Base-by-base conservation (phyloP, 2,113 vertebrate genomes). In the Oncorhynchus gorbuscha region DNA sequence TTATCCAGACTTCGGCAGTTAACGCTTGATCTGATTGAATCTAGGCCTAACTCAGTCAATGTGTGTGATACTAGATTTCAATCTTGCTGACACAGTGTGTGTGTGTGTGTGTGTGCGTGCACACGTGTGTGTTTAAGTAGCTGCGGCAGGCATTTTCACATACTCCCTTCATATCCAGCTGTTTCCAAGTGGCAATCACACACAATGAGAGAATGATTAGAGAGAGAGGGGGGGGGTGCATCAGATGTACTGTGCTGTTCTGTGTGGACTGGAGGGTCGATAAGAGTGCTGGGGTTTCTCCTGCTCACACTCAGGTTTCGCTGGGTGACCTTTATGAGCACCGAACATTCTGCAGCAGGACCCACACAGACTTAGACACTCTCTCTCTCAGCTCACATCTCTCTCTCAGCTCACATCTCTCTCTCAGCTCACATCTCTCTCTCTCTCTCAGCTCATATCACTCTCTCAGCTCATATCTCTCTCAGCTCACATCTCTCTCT, bases 261-360 rank as follows among this genome's bases (percentile, higher is more conserved):
- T 79, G 49, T 79, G 80, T 30, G 51, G 68, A 74, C 39, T 45
- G 39, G 39, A 69, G 76, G 89, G 83, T 92, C 88, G 90, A 93
- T 93, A 86, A 30, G 79, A 84, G 87, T 89, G 78, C 85, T 85
- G 90, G 89, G 90, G 89, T 90, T 89, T 85, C 86, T 90, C 85
- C 79, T 81, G 83, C 89, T 79, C 39, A 45, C 39, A 45, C 39
- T 45, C 91, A 80, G 87, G 90, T 93, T 94, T 92, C 92, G 83
- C 89, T 88, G 85, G 86, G 85, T 93, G 91, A 93, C 92, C 92
- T 93, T 90, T 91, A 84, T 73, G 74, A 79, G 81, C 69, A 74
- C 55, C 65, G 48, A 75, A 73, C 81, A 75, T 80, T 8, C 35
- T 18, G 78, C 81, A 80, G 75, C 72, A 79, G 73, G 14, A 75